Conservation (phyloP, 2,113 vertebrate genomes). For the Cyanistes caeruleus region DNA sequence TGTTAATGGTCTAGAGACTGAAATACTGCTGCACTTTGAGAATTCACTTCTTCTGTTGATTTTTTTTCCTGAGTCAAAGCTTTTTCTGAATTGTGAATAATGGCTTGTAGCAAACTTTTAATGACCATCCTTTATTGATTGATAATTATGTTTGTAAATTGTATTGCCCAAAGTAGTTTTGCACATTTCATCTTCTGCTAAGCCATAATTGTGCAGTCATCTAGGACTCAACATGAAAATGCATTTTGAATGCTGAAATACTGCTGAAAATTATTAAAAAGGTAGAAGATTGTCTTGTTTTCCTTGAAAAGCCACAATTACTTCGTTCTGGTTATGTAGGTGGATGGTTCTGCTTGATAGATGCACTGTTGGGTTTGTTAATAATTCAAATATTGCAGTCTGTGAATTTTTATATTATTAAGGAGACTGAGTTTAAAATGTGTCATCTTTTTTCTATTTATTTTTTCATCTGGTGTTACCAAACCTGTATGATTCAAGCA, state of each 20-base stretch:
- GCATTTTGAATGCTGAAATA: background rate
- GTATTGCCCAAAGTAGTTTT: background rate
- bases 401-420: background rate
- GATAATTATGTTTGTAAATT: conserved; percentile 6
- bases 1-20: background rate
- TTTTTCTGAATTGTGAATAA: conserved; percentile 5
- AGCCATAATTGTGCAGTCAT: background rate
- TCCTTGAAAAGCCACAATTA: conserved; percentile 7
- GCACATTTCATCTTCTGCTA: background rate
- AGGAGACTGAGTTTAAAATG: background rate
- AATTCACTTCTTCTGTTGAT: background rate
- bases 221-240: background rate
- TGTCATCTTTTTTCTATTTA: background rate
- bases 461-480: background rate
- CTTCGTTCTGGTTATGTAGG: background rate
- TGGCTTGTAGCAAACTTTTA: background rate
- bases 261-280: background rate
- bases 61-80: background rate
- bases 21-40: background rate
- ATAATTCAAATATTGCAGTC: background rate
- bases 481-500: background rate
- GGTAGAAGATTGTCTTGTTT: background rate
- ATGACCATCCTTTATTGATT: background rate
- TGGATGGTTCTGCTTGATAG: background rate
- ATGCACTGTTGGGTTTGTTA: background rate